These are phyloP conservation scores for Troides helena DNA, from an alignment of 2,888 invertebrate species.

Conservation along the genomic window DNA sequence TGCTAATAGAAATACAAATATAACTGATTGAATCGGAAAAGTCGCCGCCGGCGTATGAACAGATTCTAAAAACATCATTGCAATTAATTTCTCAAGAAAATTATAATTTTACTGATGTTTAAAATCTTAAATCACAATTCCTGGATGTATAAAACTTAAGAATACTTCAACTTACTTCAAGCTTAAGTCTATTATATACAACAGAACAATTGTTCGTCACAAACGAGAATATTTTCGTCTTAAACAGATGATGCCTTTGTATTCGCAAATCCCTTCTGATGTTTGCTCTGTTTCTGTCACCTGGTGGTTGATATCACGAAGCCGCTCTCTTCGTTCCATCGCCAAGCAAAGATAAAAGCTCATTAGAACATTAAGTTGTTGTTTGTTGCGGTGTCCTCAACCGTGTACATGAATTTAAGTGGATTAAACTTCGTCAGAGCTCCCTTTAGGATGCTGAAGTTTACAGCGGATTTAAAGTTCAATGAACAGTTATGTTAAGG, in stretches of 20 bases:
- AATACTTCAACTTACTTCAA: not conserved
- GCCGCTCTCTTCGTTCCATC: slow-evolving; percentile 39
- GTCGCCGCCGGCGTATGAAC: too few species aligned
- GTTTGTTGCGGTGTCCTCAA: slow-evolving; percentile 50
- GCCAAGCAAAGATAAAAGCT: slow-evolving; percentile 49
- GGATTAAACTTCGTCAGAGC: slow-evolving; percentile 60
- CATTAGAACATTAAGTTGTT: slow-evolving; percentile 62
- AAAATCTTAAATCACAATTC: too few species aligned
- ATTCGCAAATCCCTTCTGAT: slow-evolving; percentile 24
- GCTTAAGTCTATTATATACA: not conserved
- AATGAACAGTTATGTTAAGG: slow-evolving; percentile 22
- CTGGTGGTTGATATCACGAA: slow-evolving; percentile 38
- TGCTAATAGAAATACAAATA: too few species aligned
- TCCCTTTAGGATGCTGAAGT: slow-evolving; percentile 37
- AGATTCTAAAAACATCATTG: too few species aligned
- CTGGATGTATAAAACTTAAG: not conserved
- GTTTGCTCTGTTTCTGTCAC: slow-evolving; percentile 31
- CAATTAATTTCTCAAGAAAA: too few species aligned
- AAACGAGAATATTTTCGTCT: slow-evolving; percentile 1
- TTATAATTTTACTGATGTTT: too few species aligned
- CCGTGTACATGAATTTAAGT: slow-evolving; percentile 62
- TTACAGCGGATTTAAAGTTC: slow-evolving; percentile 27
- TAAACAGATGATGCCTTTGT: slow-evolving; percentile 18
- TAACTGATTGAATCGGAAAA: too few species aligned
- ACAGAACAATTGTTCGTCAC: not conserved